Evolutionary conservation across 1,140 invertebrate genomes (phyloP).

Genomic region (Drosophila littoralis): DNA sequence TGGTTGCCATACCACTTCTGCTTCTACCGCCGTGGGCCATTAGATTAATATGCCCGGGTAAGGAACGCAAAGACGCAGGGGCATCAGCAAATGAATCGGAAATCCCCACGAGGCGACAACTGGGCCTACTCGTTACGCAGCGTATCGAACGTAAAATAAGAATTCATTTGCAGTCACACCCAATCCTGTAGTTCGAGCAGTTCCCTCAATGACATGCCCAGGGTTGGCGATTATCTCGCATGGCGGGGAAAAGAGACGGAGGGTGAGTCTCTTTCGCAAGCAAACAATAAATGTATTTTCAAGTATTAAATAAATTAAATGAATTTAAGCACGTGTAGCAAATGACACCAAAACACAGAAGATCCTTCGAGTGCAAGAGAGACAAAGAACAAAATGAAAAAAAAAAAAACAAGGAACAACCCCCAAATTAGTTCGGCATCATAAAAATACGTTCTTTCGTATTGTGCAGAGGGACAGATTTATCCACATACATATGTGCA

Average conservation of each 20-base stretch:
- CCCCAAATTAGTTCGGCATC: constrained; percentile 76
- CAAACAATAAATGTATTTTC: constrained; percentile 78
- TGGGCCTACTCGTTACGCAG: constrained; percentile 48
- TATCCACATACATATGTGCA: not conserved
- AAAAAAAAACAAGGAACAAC: constrained; percentile 61
- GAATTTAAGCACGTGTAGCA: constrained; percentile 79
- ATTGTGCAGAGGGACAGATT: not conserved
- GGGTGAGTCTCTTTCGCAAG: constrained; percentile 38
- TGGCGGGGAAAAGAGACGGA: constrained; percentile 5
- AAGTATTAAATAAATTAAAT: constrained; percentile 83
- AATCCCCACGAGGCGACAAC: not conserved
- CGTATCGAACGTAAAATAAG: constrained; percentile 66
- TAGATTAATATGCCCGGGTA: not conserved
- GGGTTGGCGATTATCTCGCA: constrained; percentile 38
- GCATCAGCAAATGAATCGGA: constrained; percentile 2
- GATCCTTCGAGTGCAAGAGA: not conserved
- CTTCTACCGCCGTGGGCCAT: not conserved
- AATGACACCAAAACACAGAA: constrained; percentile 73
- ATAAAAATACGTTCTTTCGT: constrained; percentile 54
- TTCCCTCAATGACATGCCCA: constrained; percentile 10
- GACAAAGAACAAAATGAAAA: not conserved
- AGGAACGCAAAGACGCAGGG: not conserved
- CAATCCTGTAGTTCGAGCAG: constrained; percentile 33
- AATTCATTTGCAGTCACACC: constrained; percentile 73
- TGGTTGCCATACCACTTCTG: not conserved